phyloP scores from a whole-genome alignment of 2,797 vertebrate genomes.

The Okamejei kenojei region DNA sequence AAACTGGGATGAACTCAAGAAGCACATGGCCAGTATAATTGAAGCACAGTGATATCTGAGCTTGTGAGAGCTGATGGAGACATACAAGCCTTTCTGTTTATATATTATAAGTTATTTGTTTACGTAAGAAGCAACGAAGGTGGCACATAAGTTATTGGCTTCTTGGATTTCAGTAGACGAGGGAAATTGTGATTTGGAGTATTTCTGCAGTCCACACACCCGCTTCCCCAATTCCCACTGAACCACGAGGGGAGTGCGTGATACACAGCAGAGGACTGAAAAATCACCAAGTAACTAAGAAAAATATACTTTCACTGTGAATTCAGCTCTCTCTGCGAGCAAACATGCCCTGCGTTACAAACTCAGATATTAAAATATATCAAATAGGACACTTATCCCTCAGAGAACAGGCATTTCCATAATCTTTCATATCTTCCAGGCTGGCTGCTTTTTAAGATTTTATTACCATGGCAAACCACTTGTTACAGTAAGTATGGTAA shows the following conservation, averaged over 20 bases:
- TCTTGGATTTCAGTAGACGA: neutral
- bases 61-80: neutral
- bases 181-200: neutral
- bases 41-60: neutral
- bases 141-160: neutral
- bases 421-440: neutral
- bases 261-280: neutral
- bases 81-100: neutral
- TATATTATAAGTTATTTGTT: neutral
- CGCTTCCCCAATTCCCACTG: neutral
- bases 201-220: neutral
- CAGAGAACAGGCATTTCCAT: neutral
- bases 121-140: neutral
- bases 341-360: neutral
- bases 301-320: neutral
- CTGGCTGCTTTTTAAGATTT: neutral
- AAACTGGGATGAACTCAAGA: too few species aligned
- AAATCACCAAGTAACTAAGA: neutral
- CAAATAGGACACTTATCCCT: neutral
- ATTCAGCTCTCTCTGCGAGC: neutral
- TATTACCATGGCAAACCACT: neutral
- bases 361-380: neutral
- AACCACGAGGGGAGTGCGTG: neutral
- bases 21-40: neutral
- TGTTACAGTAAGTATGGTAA: slow-evolving; percentile 1